Conservation (phyloP, 92 coral and sea anemone species). For the Zoanthus sociatus region DNA sequence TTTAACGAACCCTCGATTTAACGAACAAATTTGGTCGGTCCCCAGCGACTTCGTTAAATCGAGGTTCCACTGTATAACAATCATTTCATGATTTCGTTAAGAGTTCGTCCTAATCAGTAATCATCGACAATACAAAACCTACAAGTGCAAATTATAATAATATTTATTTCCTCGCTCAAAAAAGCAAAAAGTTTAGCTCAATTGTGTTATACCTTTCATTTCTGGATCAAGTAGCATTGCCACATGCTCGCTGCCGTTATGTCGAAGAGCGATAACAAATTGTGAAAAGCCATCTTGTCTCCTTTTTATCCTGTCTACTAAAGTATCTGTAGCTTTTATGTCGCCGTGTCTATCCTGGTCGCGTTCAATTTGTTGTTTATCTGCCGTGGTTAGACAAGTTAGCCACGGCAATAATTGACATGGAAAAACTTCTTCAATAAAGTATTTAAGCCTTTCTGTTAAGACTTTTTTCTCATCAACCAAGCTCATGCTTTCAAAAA, state of each 20-base stretch:
- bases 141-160: no score
- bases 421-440: conserved; percentile 70
- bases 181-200: no score
- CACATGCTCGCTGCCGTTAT: conserved; percentile 78
- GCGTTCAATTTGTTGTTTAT: conserved; percentile 63
- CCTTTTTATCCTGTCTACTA: conserved; percentile 76
- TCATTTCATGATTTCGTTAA: no score
- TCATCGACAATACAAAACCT: no score
- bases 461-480: conserved; percentile 58
- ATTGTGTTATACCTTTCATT: conserved; percentile 60
- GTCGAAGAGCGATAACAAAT: conserved; percentile 79
- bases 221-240: conserved; percentile 91
- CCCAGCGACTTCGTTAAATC: no score
- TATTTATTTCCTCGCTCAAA: no score
- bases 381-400: conserved; percentile 55
- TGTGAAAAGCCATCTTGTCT: conserved; percentile 68
- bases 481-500: not conserved
- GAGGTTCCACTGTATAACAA: no score
- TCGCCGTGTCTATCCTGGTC: conserved; percentile 62
- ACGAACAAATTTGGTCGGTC: no score
- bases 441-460: conserved; percentile 61
- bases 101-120: no score
- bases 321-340: conserved; percentile 59
- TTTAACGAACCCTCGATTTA: no score
- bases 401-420: conserved; percentile 62